Conservation (phyloP, 1,140 invertebrate species). For the Nylanderia fulva region DNA sequence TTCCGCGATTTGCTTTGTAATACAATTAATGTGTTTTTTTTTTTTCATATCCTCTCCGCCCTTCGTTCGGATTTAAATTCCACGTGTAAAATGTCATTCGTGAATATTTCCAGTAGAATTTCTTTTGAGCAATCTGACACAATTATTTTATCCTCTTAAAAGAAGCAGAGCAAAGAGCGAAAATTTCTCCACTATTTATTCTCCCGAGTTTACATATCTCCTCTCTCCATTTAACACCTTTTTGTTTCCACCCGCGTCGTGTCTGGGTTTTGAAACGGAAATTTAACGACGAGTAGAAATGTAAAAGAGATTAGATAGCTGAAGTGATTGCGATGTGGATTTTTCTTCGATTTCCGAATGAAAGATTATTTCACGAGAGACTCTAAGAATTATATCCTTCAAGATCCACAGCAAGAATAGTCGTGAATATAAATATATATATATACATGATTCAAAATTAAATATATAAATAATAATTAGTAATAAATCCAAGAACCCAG, state of each 20-base stretch:
- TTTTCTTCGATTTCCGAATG: background rate
- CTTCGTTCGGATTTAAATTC: conserved; percentile 27
- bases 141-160: conserved; percentile 44
- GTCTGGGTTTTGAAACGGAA: background rate
- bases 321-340: conserved; percentile 14
- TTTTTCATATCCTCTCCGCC: background rate
- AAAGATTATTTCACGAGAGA: background rate
- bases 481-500: background rate
- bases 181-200: conserved; percentile 31
- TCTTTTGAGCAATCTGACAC: conserved; percentile 16
- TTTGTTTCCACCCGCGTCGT: conserved; percentile 4
- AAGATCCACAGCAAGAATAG: background rate
- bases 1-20: background rate
- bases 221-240: conserved; percentile 18
- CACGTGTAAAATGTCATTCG: background rate
- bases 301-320: conserved; percentile 35
- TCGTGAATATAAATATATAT: conserved; percentile 20
- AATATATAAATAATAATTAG: background rate
- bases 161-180: conserved; percentile 30
- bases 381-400: background rate
- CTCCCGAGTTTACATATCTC: conserved; percentile 22
- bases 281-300: conserved; percentile 29
- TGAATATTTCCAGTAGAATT: conserved; percentile 18
- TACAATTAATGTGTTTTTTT: conserved; percentile 11
- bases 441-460: background rate